These are phyloP conservation scores for Apostichopus parvimensis DNA, from an alignment of 35 echinoderm and acorn worm genomes.

Conservation along the genomic window DNA sequence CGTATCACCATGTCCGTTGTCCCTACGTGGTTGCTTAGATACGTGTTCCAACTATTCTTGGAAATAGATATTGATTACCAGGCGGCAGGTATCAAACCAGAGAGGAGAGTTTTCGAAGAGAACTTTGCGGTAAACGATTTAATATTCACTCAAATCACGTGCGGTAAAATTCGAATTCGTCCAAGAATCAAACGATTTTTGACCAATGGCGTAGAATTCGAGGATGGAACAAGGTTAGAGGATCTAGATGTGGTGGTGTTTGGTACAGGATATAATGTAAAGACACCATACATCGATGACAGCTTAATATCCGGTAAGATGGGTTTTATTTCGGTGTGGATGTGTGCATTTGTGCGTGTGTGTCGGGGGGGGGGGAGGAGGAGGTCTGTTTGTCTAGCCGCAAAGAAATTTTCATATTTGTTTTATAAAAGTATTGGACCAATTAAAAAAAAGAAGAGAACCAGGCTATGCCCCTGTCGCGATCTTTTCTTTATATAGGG, in stretches of 20 bases:
- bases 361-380: no score
- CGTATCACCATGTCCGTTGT: conserved; percentile 36
- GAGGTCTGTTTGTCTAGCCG: no score
- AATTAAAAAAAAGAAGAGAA: no score
- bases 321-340: no score
- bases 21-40: conserved; percentile 8
- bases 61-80: conserved; percentile 37
- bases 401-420: no score
- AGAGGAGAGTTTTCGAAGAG: conserved; percentile 17
- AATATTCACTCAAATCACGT: conserved; percentile 64
- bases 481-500: no score
- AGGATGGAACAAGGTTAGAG: conserved; percentile 54
- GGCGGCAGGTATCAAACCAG: conserved; percentile 19
- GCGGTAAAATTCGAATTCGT: conserved; percentile 58
- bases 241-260: conserved; percentile 69
- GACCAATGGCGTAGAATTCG: conserved; percentile 63
- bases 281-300: conserved; percentile 58
- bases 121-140: conserved; percentile 62
- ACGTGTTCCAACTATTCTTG: not conserved
- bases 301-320: conserved; percentile 52
- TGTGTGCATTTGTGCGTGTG: no score
- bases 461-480: no score
- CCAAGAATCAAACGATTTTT: conserved; percentile 62
- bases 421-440: no score
- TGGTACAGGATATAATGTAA: conserved; percentile 69